Evolutionary conservation across 2,113 vertebrate genomes (phyloP), one percentile per base, ranked within the genome.

Genomic region (Australoheros scitulus): DNA sequence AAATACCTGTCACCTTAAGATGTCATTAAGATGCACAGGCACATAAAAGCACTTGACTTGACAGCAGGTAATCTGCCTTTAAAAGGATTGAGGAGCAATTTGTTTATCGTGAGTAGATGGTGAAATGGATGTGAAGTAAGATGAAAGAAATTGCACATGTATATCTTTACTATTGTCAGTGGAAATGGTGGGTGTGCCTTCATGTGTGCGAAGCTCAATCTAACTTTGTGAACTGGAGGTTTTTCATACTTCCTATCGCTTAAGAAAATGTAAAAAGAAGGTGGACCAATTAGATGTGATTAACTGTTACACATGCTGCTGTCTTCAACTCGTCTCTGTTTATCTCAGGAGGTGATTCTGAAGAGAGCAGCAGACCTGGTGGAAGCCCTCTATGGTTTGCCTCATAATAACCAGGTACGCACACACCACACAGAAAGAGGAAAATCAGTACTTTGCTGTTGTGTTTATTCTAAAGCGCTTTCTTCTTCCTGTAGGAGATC

Each of bases 301-400:
- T 43, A 17, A 76, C 50, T 29, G 9, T 60, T 38, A 41, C 13
- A 26, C 17, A 8, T 64, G 17, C 17, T 15, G 20, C 61, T 24
- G 24, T 20, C 8, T 65, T 64, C 9, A 24, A 3, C 24, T 55
- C 72, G 61, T 63, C 7, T 74, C 9, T 61, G 3, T 82, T 34
- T 70, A 14, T 82, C n/a, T 64, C 59, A 99, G 98, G 98, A 99
- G 93, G 97, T 98, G 50, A 99, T 99, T 92, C 95, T 99, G 79
- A 99, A 99, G 93, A 94, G 98, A 87, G 98, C 98, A 11, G 98
- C 98, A 1, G 98, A 99, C 90, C 96, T 99, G 87, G 97, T 98
- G 34, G 98, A 99, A 93, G 97, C 98, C 11, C 95, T 99, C 68
- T 99, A 99, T 32, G 98, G 97, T 72, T 97, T 99, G 96, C 98